Conservation (phyloP, 1,140 invertebrate genomes). For the Dolichoris vasculosae region DNA sequence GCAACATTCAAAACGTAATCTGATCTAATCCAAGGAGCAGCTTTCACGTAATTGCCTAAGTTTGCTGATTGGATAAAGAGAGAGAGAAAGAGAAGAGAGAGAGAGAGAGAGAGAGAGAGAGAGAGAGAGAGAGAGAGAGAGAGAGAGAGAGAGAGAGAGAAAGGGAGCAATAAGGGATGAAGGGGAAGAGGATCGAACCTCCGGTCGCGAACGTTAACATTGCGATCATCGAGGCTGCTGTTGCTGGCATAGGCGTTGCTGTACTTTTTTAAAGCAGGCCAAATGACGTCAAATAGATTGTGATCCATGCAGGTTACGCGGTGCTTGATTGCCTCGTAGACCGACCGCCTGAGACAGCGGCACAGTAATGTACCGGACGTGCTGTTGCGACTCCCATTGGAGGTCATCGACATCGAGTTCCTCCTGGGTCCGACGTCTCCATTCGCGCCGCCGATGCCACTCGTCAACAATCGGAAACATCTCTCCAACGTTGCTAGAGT, state of each 20-base stretch:
- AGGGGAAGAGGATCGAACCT: conserved; percentile 37
- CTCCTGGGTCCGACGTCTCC: conserved; percentile 71
- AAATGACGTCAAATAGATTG: conserved; percentile 86
- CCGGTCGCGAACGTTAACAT: conserved; percentile 51
- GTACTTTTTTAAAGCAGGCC: conserved; percentile 85
- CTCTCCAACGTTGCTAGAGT: conserved; percentile 81
- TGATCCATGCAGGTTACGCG: conserved; percentile 84
- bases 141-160: not conserved
- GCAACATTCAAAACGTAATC: not conserved
- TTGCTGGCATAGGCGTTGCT: conserved; percentile 71
- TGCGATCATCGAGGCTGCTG: conserved; percentile 54
- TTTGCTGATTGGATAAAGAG: not conserved
- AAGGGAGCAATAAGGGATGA: no score
- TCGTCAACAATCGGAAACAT: conserved; percentile 81
- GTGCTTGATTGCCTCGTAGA: conserved; percentile 82
- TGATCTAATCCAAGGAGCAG: not conserved
- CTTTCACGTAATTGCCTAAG: not conserved
- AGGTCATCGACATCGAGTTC: conserved; percentile 72
- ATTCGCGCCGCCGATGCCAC: conserved; percentile 72
- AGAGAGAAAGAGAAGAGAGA: not conserved
- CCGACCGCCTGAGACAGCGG: conserved; percentile 79
- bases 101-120: not conserved
- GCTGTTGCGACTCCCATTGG: conserved; percentile 65
- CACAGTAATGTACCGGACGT: conserved; percentile 76
- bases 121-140: not conserved